Evolutionary conservation across 2,113 vertebrate genomes (phyloP).

Genomic region (Galemys pyrenaicus): DNA sequence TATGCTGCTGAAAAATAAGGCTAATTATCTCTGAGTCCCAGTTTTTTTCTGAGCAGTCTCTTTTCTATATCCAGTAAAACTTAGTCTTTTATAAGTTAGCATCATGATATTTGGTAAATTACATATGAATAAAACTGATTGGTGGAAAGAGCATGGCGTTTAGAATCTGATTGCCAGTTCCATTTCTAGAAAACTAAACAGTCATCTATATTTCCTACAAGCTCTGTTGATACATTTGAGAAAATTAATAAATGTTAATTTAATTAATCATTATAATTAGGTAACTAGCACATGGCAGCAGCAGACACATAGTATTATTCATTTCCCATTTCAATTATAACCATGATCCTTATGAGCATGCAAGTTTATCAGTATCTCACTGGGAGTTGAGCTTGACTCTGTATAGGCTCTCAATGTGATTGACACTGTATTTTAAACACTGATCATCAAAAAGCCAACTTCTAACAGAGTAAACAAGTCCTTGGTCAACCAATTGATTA

Average conservation of each 20-base stretch:
- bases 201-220: background rate
- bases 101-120: background rate
- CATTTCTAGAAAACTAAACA: background rate
- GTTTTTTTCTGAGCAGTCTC: background rate
- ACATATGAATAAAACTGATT: background rate
- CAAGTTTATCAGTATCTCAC: background rate
- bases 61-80: background rate
- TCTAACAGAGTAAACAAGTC: background rate
- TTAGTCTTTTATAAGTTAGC: background rate
- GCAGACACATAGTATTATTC: background rate
- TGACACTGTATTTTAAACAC: background rate
- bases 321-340: conserved; percentile 8
- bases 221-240: background rate
- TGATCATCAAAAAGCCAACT: background rate
- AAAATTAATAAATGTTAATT: background rate
- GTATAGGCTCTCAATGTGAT: background rate
- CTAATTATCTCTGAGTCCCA: background rate
- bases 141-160: background rate
- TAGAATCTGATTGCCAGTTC: background rate
- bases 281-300: background rate
- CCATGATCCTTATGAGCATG: background rate
- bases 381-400: background rate
- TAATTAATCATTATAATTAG: background rate
- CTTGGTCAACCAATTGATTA: background rate
- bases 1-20: background rate